phyloP scores from a whole-genome alignment of 2,888 invertebrate genomes.

The Sarcophaga caerulescens region DNA sequence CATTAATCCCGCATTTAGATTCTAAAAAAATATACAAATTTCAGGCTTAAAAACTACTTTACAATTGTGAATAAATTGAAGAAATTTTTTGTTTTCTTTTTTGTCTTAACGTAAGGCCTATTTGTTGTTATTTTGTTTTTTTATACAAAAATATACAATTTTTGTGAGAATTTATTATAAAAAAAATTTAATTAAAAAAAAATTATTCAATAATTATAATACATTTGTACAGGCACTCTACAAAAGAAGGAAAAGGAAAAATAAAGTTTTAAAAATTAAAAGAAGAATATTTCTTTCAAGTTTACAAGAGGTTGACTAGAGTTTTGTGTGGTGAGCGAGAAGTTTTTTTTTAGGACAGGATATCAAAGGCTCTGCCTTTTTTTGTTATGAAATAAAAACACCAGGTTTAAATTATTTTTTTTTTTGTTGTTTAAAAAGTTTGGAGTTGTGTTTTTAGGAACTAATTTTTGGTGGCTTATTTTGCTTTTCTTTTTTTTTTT shows the following conservation, averaged over 20 bases:
- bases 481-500: constrained; percentile 5
- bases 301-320: constrained; percentile 77
- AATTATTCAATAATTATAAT: constrained; percentile 41
- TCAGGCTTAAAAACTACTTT: constrained; percentile 65
- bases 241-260: constrained; percentile 61
- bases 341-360: background rate
- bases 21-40: constrained; percentile 30
- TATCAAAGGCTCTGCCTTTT: constrained; percentile 59
- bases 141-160: constrained; percentile 71
- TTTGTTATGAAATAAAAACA: constrained; percentile 41
- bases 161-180: constrained; percentile 54
- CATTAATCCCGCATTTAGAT: constrained; percentile 67
- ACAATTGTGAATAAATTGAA: constrained; percentile 3
- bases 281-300: constrained; percentile 70
- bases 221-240: constrained; percentile 72
- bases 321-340: constrained; percentile 53
- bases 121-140: constrained; percentile 32
- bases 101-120: background rate
- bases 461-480: constrained; percentile 80
- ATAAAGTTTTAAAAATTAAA: constrained; percentile 60
- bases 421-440: constrained; percentile 14
- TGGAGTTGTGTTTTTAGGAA: constrained; percentile 77
- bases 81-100: constrained; percentile 54
- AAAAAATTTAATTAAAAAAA: constrained; percentile 16
- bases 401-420: constrained; percentile 47